These are phyloP conservation scores for Nanorana parkeri DNA, from an alignment of 2,113 vertebrate species.

Conservation along the genomic window DNA sequence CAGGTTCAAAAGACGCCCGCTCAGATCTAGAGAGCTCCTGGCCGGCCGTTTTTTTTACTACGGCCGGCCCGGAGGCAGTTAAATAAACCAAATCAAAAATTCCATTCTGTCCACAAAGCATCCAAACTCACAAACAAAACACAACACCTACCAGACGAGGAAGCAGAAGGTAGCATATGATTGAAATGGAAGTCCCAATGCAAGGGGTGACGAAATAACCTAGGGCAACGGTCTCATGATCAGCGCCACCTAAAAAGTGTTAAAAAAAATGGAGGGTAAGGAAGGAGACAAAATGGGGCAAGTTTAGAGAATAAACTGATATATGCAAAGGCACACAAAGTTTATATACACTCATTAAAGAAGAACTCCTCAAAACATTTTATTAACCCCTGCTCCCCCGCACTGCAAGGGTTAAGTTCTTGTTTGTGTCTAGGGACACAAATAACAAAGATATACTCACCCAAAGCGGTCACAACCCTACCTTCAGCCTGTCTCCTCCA, in stretches of 20 bases:
- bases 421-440: too few species aligned
- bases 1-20: too few species aligned
- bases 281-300: neutral
- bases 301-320: neutral
- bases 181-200: slow-evolving; percentile 79
- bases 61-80: too few species aligned
- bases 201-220: slow-evolving; percentile 89
- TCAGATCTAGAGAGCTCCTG: too few species aligned
- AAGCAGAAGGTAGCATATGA: slow-evolving; percentile 81
- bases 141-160: slow-evolving; percentile 73
- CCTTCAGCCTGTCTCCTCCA: too few species aligned
- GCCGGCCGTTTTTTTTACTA: too few species aligned
- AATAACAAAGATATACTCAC: too few species aligned
- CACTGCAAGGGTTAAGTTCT: too few species aligned
- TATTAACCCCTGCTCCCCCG: too few species aligned
- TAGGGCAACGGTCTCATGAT: slow-evolving; percentile 74
- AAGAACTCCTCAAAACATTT: too few species aligned
- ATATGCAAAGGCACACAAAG: neutral
- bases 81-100: neutral
- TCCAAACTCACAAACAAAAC: neutral
- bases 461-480: too few species aligned
- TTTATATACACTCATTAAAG: neutral
- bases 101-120: neutral
- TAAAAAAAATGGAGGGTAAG: neutral
- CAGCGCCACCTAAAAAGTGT: slow-evolving; percentile 69